Evolutionary conservation across 1,140 invertebrate genomes (phyloP), one percentile per base, ranked within the genome.

Genomic region (Scaptodrosophila lebanonensis): DNA sequence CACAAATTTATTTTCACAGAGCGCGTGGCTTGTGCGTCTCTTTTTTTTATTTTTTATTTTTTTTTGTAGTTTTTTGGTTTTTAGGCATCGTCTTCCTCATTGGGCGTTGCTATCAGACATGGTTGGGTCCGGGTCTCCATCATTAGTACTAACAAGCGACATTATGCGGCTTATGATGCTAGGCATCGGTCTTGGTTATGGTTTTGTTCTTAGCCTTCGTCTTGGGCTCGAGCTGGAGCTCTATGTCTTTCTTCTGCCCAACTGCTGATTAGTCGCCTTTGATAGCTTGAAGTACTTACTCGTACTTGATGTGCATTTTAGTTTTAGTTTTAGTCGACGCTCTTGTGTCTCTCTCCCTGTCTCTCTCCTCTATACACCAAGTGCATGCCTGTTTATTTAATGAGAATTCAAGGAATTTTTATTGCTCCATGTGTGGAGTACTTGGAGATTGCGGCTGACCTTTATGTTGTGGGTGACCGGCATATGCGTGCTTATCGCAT

Each of bases 101-200:
- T 45, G 58, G 18, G 18, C 13, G 13, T 27, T 39, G 33, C 25
- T 22, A 38, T 13, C 30, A 27, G 27, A 33, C 13, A 30, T 9
- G 18, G 2, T 16, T 2, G 7, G 20, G 20, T 1, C 8, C 8
- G 15, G 12, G 53, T 61, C 62, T 51, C 73, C 73, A 79, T 79
- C 73, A 82, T 79, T 79, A 79, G 73, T 82, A 73, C 73, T 79
- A 79, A 79, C 73, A 82, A 79, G 73, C 73, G 49, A 73, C 69
- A 79, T 79, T 79, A 79, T 63, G 72, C 53, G 54, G 54, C 53
- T 33, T 35, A 7, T 16, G 16, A 15, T 52, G 43, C 33, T 38
- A 12, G 6, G 7, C 18, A 33, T 20, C 18, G 8, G 7, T 9
- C 40, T 25, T 20, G 9, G 15, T 13, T 4, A 22, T n/a, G 20